Conservation (phyloP, 2,888 invertebrate species). For the Drosophila cognata region DNA sequence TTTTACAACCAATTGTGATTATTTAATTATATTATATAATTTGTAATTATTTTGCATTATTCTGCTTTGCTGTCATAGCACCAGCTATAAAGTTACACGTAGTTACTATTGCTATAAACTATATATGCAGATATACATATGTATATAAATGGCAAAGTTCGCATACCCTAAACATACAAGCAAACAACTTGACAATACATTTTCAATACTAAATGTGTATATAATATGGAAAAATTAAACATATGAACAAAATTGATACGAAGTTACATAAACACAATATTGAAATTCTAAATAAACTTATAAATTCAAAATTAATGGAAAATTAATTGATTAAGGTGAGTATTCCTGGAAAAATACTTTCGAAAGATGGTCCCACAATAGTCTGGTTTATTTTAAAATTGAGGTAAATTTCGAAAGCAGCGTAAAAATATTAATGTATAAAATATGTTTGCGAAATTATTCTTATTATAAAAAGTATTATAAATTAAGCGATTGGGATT, state of each 20-base stretch:
- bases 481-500: not conserved
- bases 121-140: slow-evolving; percentile 19
- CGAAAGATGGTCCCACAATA: not conserved
- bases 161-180: slow-evolving; percentile 47
- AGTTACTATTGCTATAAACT: slow-evolving; percentile 51
- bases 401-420: not conserved
- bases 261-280: slow-evolving; percentile 43
- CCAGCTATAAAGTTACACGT: slow-evolving; percentile 30
- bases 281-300: slow-evolving; percentile 57
- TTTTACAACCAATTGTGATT: slow-evolving; percentile 69
- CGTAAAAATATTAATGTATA: not conserved
- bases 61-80: slow-evolving; percentile 41
- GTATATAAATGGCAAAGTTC: slow-evolving; percentile 19
- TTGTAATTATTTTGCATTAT: slow-evolving; percentile 48
- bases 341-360: not conserved
- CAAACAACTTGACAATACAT: slow-evolving; percentile 82
- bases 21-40: slow-evolving; percentile 69
- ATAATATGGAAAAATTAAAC: slow-evolving; percentile 15
- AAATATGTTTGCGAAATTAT: not conserved
- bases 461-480: not conserved
- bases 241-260: slow-evolving; percentile 20
- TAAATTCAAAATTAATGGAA: slow-evolving; percentile 31
- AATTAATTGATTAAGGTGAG: not conserved
- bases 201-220: slow-evolving; percentile 72
- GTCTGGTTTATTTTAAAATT: not conserved